Percentiles rank a stretch among this genome's conserved stretches.
These are phyloP conservation scores for Galaxea fascicularis DNA, from an alignment of 92 coral and sea anemone genomes.

Conservation along the genomic window DNA sequence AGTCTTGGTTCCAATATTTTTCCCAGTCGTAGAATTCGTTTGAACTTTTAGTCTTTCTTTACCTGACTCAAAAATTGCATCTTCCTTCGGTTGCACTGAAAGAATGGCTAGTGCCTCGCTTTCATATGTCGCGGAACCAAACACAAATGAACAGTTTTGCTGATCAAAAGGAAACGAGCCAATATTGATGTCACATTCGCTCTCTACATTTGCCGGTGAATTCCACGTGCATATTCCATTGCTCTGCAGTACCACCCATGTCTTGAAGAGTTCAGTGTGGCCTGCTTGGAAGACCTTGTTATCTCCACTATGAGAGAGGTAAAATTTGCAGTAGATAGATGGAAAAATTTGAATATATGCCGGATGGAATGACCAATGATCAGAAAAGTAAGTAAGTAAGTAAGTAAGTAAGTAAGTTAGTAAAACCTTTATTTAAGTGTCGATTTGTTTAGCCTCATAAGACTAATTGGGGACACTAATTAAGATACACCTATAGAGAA, in stretches of 20 bases:
- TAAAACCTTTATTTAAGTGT: too few species aligned
- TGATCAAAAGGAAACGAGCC: conserved; percentile 55
- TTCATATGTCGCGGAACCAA: conserved; percentile 61
- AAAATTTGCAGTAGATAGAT: too few species aligned
- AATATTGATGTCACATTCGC: conserved; percentile 50
- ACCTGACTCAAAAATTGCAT: not conserved
- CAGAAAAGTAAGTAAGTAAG: not conserved
- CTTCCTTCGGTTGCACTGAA: not conserved
- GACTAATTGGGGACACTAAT: too few species aligned
- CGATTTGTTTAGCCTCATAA: too few species aligned
- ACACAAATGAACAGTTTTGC: conserved; percentile 44
- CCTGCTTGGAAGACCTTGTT: conserved; percentile 44
- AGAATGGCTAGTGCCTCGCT: conserved; percentile 35
- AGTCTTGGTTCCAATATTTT: too few species aligned
- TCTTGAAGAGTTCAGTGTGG: conserved; percentile 45
- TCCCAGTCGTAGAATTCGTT: too few species aligned
- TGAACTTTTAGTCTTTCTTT: not conserved
- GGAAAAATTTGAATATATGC: too few species aligned
- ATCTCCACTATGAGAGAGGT: conserved; percentile 16
- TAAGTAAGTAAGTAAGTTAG: too few species aligned
- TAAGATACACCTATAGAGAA: too few species aligned
- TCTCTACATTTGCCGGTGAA: conserved; percentile 47
- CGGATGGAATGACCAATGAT: too few species aligned
- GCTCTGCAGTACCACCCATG: conserved; percentile 58
- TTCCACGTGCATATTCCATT: conserved; percentile 60